Percentiles rank a stretch among this genome's conserved stretches.
phyloP scores from a whole-genome alignment of 2,888 invertebrate genomes.

The Actias luna region DNA sequence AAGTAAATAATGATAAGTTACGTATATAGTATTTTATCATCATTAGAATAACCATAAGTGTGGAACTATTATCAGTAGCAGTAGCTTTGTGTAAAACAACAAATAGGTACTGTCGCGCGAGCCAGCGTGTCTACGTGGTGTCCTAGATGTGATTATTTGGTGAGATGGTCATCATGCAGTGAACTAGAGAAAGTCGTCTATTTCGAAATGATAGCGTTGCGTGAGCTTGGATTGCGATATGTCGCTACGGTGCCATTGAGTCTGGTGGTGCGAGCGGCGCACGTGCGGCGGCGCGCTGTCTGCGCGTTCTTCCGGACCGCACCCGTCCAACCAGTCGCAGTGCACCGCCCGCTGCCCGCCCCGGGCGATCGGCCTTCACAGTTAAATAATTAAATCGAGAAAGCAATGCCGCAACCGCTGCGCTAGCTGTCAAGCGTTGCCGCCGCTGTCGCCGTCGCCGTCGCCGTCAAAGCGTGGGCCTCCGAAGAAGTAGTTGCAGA shows the following conservation, averaged over 20 bases:
- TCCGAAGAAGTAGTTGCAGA: slow-evolving; percentile 75
- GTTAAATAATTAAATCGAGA: slow-evolving; percentile 78
- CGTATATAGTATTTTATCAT: not conserved
- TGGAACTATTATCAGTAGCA: not conserved
- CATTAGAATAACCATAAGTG: not conserved
- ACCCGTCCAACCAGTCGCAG: slow-evolving; percentile 79
- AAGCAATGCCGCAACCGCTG: slow-evolving; percentile 53
- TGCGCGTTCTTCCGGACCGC: slow-evolving; percentile 76
- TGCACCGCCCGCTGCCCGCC: slow-evolving; percentile 75
- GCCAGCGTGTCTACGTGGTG: slow-evolving; percentile 44
- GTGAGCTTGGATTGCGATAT: slow-evolving; percentile 67
- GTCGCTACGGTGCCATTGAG: slow-evolving; percentile 76
- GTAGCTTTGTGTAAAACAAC: not conserved
- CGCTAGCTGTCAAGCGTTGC: slow-evolving; percentile 40
- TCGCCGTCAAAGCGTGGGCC: slow-evolving; percentile 43
- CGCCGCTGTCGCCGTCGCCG: slow-evolving; percentile 37
- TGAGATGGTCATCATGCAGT: slow-evolving; percentile 64
- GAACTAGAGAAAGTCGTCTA: slow-evolving; percentile 74
- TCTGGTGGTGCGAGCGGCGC: slow-evolving; percentile 68
- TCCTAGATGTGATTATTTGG: slow-evolving; percentile 51
- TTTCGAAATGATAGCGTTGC: slow-evolving; percentile 77
- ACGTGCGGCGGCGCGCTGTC: slow-evolving; percentile 79
- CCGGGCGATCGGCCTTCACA: slow-evolving; percentile 80
- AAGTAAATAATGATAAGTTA: not conserved
- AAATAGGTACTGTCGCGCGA: slow-evolving; percentile 20